Evolutionary conservation across 1,140 invertebrate species (phyloP).

Genomic region (Caenorhabditis inopinata): DNA sequence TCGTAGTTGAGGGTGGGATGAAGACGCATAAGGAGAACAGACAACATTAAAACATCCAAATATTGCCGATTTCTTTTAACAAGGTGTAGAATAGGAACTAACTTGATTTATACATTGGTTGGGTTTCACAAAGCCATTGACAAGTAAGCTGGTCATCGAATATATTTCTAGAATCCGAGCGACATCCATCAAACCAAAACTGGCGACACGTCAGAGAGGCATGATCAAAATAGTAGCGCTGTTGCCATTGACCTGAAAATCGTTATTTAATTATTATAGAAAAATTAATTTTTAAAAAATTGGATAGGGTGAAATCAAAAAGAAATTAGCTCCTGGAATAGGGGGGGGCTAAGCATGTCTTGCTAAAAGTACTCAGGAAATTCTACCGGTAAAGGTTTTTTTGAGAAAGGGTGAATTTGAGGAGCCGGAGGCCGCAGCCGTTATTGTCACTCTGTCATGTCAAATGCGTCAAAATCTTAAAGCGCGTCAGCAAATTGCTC

Average conservation of each 20-base stretch:
- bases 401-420: too few relatives aligned
- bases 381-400: too few relatives aligned
- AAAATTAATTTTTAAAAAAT: too few relatives aligned
- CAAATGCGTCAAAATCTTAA: too few relatives aligned
- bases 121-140: constrained; percentile 62
- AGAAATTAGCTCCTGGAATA: too few relatives aligned
- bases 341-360: too few relatives aligned
- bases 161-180: constrained; percentile 53
- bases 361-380: too few relatives aligned
- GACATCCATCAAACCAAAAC: constrained; percentile 60
- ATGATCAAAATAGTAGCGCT: constrained; percentile 62
- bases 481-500: too few relatives aligned
- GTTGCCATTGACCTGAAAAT: constrained; percentile 58
- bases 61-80: neutral
- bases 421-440: too few relatives aligned
- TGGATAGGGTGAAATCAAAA: too few relatives aligned
- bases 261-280: neutral
- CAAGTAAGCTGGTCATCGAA: constrained; percentile 60
- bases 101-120: constrained; percentile 50
- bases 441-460: too few relatives aligned
- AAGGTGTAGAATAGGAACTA: neutral
- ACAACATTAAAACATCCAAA: neutral
- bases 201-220: constrained; percentile 56
- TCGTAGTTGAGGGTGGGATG: neutral
- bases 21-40: neutral